Evolutionary conservation across 2,888 invertebrate genomes (phyloP).

Genomic region (Schizotus pectinicornis): DNA sequence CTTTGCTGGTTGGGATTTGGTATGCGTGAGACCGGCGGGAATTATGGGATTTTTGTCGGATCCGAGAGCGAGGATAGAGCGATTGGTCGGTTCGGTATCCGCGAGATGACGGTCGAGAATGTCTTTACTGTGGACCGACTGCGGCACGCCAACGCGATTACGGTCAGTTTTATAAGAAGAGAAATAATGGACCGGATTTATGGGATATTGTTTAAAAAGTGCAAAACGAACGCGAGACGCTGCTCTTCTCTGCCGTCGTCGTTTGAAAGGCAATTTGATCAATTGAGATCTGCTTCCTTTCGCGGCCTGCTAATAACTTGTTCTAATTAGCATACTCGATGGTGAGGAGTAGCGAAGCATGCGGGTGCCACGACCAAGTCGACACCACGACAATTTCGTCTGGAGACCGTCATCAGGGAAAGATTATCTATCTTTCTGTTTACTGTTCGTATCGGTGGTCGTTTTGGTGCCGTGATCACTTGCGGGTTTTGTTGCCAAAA

Average conservation of each 20-base stretch:
- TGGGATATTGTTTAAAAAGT: not conserved
- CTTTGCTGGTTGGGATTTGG: not conserved
- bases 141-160: conserved; percentile 32
- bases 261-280: conserved; percentile 11
- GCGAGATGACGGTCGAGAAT: conserved; percentile 40
- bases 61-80: conserved; percentile 10
- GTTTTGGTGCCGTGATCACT: too few species aligned
- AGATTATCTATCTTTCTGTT: too few species aligned
- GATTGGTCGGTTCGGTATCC: conserved; percentile 25
- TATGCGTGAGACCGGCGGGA: not conserved
- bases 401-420: too few species aligned
- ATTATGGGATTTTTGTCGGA: conserved; percentile 14
- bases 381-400: not conserved
- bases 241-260: not conserved
- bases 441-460: too few species aligned
- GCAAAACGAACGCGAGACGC: not conserved
- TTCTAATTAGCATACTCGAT: conserved; percentile 23
- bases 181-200: not conserved
- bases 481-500: too few species aligned
- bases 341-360: not conserved
- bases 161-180: conserved; percentile 19
- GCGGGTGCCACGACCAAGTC: conserved; percentile 22
- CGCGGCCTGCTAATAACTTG: conserved; percentile 26
- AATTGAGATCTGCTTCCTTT: conserved; percentile 17
- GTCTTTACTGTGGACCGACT: conserved; percentile 41